Evolutionary conservation across 2,113 vertebrate species (phyloP).

Genomic region (Lontra canadensis): DNA sequence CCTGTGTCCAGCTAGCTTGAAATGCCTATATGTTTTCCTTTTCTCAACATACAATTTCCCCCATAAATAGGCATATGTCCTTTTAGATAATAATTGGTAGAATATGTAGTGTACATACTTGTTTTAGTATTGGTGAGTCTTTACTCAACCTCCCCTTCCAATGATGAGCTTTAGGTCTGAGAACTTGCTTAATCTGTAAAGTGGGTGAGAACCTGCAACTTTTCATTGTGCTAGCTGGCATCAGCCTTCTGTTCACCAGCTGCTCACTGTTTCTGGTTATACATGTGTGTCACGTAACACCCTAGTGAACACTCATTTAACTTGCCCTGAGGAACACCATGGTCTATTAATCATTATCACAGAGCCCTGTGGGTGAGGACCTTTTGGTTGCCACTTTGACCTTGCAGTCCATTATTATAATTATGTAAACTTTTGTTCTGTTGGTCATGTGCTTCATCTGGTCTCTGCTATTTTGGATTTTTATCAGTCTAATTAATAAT

Average conservation of each 20-base stretch:
- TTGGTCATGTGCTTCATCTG: constrained; percentile 10
- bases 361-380: background rate
- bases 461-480: background rate
- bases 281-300: background rate
- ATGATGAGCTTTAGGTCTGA: background rate
- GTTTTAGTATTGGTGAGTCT: background rate
- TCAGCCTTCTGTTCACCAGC: constrained; percentile 43
- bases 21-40: background rate
- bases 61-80: background rate
- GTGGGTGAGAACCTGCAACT: background rate
- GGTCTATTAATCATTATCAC: background rate
- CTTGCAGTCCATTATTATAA: constrained; percentile 30
- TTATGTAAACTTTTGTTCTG: background rate
- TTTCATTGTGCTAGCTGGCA: background rate
- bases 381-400: background rate
- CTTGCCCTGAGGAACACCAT: background rate
- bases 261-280: background rate
- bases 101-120: background rate
- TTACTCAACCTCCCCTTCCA: background rate
- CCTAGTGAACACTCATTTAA: background rate
- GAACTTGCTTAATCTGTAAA: background rate
- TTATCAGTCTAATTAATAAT: background rate
- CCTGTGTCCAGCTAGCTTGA: background rate
- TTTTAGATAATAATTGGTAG: background rate
- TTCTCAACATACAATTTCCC: background rate